A percentile compares a stretch with the other conserved stretches of the same genome.
Evolutionary conservation across 2,797 vertebrate species (phyloP).

Genomic region (Myotis planiceps): DNA sequence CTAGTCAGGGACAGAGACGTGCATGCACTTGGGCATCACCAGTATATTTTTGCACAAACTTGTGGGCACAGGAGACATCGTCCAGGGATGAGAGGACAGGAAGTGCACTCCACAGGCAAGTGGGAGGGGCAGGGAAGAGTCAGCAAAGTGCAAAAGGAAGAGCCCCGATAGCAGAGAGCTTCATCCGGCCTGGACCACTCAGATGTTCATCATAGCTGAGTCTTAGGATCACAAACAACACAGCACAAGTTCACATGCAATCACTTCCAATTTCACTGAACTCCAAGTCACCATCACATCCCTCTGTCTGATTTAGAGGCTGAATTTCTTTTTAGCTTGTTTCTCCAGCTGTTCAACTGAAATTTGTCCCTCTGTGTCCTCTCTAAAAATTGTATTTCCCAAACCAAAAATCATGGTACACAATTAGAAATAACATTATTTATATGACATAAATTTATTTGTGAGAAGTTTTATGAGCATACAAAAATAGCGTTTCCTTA

Average conservation of each 20-base stretch:
- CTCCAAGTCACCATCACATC: background rate
- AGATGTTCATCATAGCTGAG: background rate
- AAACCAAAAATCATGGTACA: background rate
- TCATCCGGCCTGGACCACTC: accelerated
- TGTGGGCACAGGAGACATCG: background rate
- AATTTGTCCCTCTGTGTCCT: constrained; percentile 40
- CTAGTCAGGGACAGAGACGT: background rate
- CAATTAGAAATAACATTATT: constrained; percentile 69
- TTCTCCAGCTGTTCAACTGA: constrained; percentile 60
- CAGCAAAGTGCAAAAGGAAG: background rate
- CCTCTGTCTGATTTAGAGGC: background rate
- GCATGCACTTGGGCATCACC: no score
- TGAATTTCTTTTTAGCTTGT: background rate
- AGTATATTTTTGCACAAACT: background rate
- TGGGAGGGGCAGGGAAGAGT: no score
- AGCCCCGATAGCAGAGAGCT: background rate
- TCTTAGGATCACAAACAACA: background rate
- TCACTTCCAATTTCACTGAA: background rate
- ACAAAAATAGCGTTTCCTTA: constrained; percentile 1
- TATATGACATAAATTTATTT: constrained; percentile 62
- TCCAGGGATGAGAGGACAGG: accelerated
- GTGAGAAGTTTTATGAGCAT: constrained; percentile 58
- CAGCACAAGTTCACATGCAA: accelerated
- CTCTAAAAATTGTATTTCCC: constrained; percentile 49
- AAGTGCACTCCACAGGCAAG: accelerated